A percentile compares a stretch with the other conserved stretches of the same genome.
These are phyloP conservation scores for Megaptera novaeangliae DNA, from an alignment of 2,113 vertebrate species.

Conservation along the genomic window DNA sequence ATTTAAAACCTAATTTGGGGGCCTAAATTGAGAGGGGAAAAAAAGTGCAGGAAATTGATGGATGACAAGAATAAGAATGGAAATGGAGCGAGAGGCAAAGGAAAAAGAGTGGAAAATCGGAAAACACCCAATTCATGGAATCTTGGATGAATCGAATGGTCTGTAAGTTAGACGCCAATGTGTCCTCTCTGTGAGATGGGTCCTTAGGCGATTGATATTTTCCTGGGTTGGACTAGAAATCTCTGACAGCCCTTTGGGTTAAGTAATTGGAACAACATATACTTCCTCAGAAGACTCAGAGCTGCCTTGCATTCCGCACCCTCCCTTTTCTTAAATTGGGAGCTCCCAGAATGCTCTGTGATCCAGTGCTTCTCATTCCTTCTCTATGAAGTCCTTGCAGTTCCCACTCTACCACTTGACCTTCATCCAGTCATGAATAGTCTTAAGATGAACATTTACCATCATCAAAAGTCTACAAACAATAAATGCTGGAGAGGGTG, in stretches of 20 bases:
- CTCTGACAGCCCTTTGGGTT: neutral
- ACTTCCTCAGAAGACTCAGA: neutral
- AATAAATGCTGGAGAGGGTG: neutral
- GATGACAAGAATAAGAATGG: neutral
- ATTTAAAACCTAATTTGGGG: neutral
- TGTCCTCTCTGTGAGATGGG: neutral
- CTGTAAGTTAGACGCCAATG: too few relatives aligned
- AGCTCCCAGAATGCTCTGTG: neutral
- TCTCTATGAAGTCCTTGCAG: neutral
- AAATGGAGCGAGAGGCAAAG: neutral
- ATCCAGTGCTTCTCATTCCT: neutral
- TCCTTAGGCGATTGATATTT: neutral
- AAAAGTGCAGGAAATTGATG: neutral
- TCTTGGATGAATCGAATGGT: neutral
- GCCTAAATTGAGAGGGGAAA: neutral
- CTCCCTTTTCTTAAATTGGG: neutral
- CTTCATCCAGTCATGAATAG: neutral
- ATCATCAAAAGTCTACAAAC: neutral
- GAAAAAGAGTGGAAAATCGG: neutral
- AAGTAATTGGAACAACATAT: neutral
- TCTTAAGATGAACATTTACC: neutral
- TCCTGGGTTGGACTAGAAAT: neutral
- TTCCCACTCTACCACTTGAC: neutral
- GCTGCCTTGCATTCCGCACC: fast-evolving
- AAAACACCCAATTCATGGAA: neutral